Evolutionary conservation across 2,113 vertebrate genomes (phyloP).

Genomic region (Macrotus californicus): DNA sequence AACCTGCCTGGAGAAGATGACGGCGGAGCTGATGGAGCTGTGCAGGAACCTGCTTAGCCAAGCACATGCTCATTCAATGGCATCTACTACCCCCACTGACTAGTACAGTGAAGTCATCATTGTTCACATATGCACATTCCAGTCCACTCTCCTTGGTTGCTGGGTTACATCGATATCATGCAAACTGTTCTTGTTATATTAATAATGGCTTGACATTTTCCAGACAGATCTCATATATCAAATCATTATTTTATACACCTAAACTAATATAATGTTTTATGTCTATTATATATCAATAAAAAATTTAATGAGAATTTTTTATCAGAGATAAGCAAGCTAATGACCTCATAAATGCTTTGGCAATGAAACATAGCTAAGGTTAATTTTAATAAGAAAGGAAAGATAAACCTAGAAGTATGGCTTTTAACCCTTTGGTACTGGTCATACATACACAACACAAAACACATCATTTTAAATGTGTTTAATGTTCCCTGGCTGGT

Average conservation of each 20-base stretch:
- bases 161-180: too few relatives aligned
- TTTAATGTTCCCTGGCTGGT: too few relatives aligned
- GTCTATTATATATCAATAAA: not conserved
- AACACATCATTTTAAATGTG: not conserved
- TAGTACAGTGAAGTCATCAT: too few relatives aligned
- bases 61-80: too few relatives aligned
- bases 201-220: too few relatives aligned
- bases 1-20: too few relatives aligned
- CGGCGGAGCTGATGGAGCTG: too few relatives aligned
- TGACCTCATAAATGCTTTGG: not conserved
- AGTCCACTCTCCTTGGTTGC: too few relatives aligned
- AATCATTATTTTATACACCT: not conserved
- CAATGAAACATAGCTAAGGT: not conserved
- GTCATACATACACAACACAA: not conserved
- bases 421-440: not conserved
- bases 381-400: conserved; percentile 26
- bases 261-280: not conserved
- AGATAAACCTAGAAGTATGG: not conserved
- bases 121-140: too few relatives aligned
- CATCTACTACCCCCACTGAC: too few relatives aligned
- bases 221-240: not conserved
- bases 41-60: too few relatives aligned
- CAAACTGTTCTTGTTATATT: too few relatives aligned
- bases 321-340: not conserved
- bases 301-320: not conserved